A percentile compares a stretch with the other conserved stretches of the same genome.
These are phyloP conservation scores for Tethya wilhelma DNA, from an alignment of 37 sponge, comb jelly and placozoan genomes.

Conservation along the genomic window DNA sequence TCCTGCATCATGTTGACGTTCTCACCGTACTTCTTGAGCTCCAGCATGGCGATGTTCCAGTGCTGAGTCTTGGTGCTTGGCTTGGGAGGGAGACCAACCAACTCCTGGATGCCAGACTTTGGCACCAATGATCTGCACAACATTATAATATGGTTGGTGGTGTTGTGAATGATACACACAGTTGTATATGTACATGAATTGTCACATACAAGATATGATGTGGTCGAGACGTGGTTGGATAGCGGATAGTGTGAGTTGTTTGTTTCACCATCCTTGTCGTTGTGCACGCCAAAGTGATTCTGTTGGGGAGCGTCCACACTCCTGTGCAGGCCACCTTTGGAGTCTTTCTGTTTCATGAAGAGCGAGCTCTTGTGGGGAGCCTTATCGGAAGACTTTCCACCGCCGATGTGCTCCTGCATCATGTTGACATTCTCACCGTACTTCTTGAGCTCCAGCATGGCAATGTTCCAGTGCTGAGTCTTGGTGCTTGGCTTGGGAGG, in stretches of 20 bases:
- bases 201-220: constrained; percentile 46
- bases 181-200: background rate
- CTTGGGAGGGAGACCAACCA: constrained; percentile 65
- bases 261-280: background rate
- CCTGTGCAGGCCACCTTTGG: background rate
- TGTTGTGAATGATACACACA: background rate
- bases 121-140: constrained; percentile 62
- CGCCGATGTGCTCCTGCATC: constrained; percentile 47
- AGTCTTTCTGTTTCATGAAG: background rate
- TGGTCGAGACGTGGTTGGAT: constrained; percentile 41
- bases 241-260: background rate
- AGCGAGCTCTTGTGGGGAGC: constrained; percentile 10
- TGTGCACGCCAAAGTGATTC: background rate
- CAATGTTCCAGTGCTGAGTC: constrained; percentile 73
- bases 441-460: constrained; percentile 73
- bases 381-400: background rate
- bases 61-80: constrained; percentile 73
- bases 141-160: no score
- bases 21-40: constrained; percentile 72
- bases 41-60: constrained; percentile 79
- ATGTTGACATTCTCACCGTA: constrained; percentile 75
- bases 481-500: constrained; percentile 77
- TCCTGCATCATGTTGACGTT: constrained; percentile 68
- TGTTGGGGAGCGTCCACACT: background rate
- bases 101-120: constrained; percentile 52